Conservation (phyloP, 2,113 vertebrate genomes). For the Xyrauchen texanus region DNA sequence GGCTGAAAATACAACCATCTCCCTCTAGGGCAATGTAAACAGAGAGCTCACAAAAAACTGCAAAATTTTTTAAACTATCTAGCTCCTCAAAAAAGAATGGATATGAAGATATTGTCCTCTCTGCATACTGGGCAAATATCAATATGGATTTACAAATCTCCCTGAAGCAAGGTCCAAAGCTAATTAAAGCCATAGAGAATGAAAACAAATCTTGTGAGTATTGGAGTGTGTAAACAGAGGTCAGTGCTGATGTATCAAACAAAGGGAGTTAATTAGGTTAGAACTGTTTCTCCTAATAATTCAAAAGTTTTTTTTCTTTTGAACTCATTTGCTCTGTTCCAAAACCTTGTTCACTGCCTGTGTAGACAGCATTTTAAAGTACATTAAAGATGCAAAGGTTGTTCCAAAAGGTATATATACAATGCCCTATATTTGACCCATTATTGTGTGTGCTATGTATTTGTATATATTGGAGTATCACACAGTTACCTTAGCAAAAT, state of each 20-base stretch:
- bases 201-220: slow-evolving; percentile 61
- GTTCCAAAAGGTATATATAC: too few relatives aligned
- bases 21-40: slow-evolving; percentile 61
- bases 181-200: slow-evolving; percentile 75
- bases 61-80: slow-evolving; percentile 57
- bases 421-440: too few relatives aligned
- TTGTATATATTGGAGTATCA: too few relatives aligned
- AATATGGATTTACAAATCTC: slow-evolving; percentile 70
- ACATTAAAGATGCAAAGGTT: too few relatives aligned
- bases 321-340: neutral
- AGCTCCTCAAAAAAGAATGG: slow-evolving; percentile 47
- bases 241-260: slow-evolving; percentile 67
- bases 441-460: too few relatives aligned
- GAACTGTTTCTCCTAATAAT: slow-evolving; percentile 58
- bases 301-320: slow-evolving; percentile 22
- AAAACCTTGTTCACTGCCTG: too few relatives aligned
- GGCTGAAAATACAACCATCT: slow-evolving; percentile 53
- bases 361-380: too few relatives aligned
- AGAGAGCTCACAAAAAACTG: slow-evolving; percentile 56
- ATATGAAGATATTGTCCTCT: slow-evolving; percentile 50
- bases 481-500: too few relatives aligned
- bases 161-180: slow-evolving; percentile 69
- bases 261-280: slow-evolving; percentile 71
- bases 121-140: slow-evolving; percentile 65
- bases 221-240: slow-evolving; percentile 58